Evolutionary conservation across 2,888 invertebrate species (phyloP).

Genomic region (Tineola bisselliella): DNA sequence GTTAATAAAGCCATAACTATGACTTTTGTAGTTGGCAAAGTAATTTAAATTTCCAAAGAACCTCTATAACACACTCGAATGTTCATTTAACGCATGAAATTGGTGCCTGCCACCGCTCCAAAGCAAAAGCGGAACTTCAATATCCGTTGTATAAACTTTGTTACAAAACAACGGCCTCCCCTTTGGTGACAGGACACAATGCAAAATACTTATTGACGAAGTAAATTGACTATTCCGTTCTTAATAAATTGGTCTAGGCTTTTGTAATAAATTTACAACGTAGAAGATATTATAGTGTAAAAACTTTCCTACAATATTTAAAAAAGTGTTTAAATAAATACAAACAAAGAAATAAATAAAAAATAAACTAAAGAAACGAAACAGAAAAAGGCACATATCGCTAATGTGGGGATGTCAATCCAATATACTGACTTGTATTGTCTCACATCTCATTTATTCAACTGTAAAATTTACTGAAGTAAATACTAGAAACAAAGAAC

Average conservation of each 20-base stretch:
- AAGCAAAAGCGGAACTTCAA: constrained; percentile 10
- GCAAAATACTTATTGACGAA: constrained; percentile 6
- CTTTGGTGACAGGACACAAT: constrained; percentile 5
- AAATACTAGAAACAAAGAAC: too few relatives aligned
- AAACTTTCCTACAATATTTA: too few relatives aligned
- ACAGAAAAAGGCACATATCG: too few relatives aligned
- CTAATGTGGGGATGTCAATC: too few relatives aligned
- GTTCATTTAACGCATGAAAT: constrained; percentile 10
- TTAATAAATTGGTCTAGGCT: not conserved
- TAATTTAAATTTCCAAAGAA: constrained; percentile 11
- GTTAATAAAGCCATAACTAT: not conserved
- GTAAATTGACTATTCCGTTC: not conserved
- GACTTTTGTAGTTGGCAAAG: not conserved
- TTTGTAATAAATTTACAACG: not conserved
- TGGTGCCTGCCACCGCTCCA: not conserved
- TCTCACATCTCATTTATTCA: too few relatives aligned
- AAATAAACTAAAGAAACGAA: too few relatives aligned
- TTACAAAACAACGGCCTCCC: constrained; percentile 10
- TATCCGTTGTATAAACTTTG: constrained; percentile 12
- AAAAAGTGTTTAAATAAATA: too few relatives aligned
- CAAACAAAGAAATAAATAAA: too few relatives aligned
- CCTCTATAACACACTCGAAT: not conserved
- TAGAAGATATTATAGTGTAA: too few relatives aligned
- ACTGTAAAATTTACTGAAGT: too few relatives aligned
- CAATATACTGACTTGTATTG: too few relatives aligned